Conservation (phyloP, 1,140 invertebrate species). For the Heliconius hewitsoni region DNA sequence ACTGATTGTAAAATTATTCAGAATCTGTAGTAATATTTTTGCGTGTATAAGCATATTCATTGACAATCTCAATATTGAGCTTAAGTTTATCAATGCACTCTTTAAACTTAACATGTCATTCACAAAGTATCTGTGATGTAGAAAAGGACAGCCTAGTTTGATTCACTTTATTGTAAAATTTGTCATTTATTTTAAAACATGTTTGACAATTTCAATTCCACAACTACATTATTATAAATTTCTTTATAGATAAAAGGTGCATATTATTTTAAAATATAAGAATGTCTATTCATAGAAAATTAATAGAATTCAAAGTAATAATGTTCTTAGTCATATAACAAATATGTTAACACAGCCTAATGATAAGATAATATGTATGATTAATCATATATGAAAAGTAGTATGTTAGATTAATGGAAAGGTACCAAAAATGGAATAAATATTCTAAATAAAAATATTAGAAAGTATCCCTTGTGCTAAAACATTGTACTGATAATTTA, state of each 20-base stretch:
- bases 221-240: not conserved
- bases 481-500: too few relatives aligned
- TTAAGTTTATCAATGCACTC: too few relatives aligned
- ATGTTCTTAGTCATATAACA: conserved; percentile 59
- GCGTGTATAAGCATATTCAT: too few relatives aligned
- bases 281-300: not conserved
- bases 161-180: too few relatives aligned
- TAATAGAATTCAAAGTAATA: conserved; percentile 14
- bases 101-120: too few relatives aligned
- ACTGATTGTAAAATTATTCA: too few relatives aligned
- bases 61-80: too few relatives aligned
- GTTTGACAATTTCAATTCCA: not conserved
- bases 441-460: not conserved
- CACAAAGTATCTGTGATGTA: too few relatives aligned
- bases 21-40: too few relatives aligned
- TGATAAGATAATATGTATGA: conserved; percentile 73
- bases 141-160: too few relatives aligned
- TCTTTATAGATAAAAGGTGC: not conserved
- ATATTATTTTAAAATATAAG: not conserved
- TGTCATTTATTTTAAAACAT: not conserved
- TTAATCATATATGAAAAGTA: conserved; percentile 52
- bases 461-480: too few relatives aligned
- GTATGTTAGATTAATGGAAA: not conserved
- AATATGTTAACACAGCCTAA: conserved; percentile 61
- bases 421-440: not conserved